Evolutionary conservation across 2,888 invertebrate species (phyloP).

Genomic region (Polydrusus tereticollis): DNA sequence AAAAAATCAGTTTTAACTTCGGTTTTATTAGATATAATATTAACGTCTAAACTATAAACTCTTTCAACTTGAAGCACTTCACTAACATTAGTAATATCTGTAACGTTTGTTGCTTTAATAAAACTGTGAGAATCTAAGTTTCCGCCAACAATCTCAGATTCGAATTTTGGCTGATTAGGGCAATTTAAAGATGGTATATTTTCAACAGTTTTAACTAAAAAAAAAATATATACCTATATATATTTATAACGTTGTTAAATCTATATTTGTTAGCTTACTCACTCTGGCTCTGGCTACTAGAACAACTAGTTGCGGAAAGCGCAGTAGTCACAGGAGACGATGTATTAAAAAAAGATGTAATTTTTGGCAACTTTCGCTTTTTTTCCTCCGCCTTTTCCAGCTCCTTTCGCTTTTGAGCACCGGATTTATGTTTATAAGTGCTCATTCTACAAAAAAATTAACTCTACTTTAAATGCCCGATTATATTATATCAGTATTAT

Average conservation of each 20-base stretch:
- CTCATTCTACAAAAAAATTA: neutral
- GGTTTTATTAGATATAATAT: neutral
- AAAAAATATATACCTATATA: neutral
- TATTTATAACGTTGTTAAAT: neutral
- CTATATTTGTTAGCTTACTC: neutral
- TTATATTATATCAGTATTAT: neutral
- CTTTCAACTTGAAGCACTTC: neutral
- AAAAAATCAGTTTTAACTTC: neutral
- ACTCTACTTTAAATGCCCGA: neutral
- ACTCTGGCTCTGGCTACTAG: neutral
- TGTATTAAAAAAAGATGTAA: neutral
- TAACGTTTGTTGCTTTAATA: neutral
- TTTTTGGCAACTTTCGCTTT: neutral
- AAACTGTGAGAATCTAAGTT: neutral
- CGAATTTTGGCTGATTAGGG: neutral
- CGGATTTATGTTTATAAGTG: neutral
- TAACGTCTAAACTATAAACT: neutral
- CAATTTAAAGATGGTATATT: neutral
- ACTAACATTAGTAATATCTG: neutral
- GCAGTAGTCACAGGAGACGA: neutral
- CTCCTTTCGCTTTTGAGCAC: neutral
- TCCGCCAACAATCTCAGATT: neutral
- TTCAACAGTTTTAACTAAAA: neutral
- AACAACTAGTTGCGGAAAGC: neutral
- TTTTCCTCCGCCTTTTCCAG: neutral